Percentiles rank a stretch among this genome's conserved stretches.
These are phyloP conservation scores for Diaperis boleti DNA, from an alignment of 2,888 invertebrate species.

Conservation along the genomic window DNA sequence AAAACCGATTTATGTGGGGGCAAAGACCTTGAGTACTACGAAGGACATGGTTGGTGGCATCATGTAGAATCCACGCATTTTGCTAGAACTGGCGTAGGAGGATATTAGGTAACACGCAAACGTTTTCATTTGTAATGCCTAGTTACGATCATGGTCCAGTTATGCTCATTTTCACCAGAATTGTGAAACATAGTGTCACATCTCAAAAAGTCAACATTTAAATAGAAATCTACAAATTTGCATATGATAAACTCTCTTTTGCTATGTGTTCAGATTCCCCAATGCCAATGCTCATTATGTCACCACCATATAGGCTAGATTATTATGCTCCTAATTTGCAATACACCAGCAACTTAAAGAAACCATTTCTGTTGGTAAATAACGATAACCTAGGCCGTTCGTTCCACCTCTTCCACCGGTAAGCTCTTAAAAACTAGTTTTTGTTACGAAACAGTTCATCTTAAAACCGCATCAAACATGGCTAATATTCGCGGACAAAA, in stretches of 20 bases:
- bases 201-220: too few species aligned
- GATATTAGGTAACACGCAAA: constrained; percentile 19
- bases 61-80: neutral
- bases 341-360: too few species aligned
- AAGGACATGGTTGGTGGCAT: neutral
- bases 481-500: constrained; percentile 5
- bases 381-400: neutral
- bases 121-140: constrained; percentile 11
- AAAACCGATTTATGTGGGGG: constrained; percentile 3
- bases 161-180: constrained; percentile 8
- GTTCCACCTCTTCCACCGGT: neutral
- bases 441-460: constrained; percentile 5
- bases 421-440: neutral
- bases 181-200: constrained; percentile 8
- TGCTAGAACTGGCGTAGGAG: constrained; percentile 9
- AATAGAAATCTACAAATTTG: too few species aligned
- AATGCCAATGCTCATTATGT: too few species aligned
- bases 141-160: constrained; percentile 9
- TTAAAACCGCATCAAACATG: constrained; percentile 3
- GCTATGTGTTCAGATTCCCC: too few species aligned
- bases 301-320: too few species aligned
- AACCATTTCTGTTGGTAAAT: too few species aligned
- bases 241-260: too few species aligned
- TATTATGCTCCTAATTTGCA: too few species aligned
- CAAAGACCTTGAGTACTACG: constrained; percentile 10